Evolutionary conservation across 2,888 invertebrate species (phyloP), one percentile per base, ranked within the genome.

Genomic region (Polyploca ridens): DNA sequence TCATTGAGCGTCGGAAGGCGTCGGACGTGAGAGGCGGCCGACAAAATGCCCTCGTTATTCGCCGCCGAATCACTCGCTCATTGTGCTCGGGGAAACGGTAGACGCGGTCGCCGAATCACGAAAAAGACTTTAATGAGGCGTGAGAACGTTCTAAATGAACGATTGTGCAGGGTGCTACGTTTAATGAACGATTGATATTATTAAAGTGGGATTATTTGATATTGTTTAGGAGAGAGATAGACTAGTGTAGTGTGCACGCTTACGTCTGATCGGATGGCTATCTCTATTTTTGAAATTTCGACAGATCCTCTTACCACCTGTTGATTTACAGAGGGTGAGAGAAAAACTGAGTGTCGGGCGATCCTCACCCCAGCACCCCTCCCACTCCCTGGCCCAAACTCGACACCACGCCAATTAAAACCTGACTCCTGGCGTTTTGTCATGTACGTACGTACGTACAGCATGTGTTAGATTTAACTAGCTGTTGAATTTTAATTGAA

Each of bases 1-100:
- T 94, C 94, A 94, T 94, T 94, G 93, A 93, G 91, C 93, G 91
- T 93, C 94, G 93, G 94, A 94, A 93, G 94, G 93, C 93, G 94
- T 89, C 91, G 92, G 92, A 93, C 93, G 94, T 93, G 93, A 93
- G 94, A 92, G 92, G 87, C 91, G 90, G 86, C 91, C 91, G 92
- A 93, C 93, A 93, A 94, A 94, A 94, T 93, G 92, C 90, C 93
- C 94, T 94, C 94, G 93, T 94, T 94, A 94, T 94, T 92, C 91
- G 93, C 93, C 93, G 92, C 94, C 93, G 93, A 94, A 94, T 94
- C 94, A 94, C 92, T 88, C 90, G 90, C 90, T 92, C 92, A 94
- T 94, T 94, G 94, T 94, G 90, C 87, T 87, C 89, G 85, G 91
- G 92, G 92, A 93, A 93, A 94, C 92, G 93, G 93, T 91, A 93